Conservation (phyloP, 2,888 invertebrate species). For the Agrypnus murinus region DNA sequence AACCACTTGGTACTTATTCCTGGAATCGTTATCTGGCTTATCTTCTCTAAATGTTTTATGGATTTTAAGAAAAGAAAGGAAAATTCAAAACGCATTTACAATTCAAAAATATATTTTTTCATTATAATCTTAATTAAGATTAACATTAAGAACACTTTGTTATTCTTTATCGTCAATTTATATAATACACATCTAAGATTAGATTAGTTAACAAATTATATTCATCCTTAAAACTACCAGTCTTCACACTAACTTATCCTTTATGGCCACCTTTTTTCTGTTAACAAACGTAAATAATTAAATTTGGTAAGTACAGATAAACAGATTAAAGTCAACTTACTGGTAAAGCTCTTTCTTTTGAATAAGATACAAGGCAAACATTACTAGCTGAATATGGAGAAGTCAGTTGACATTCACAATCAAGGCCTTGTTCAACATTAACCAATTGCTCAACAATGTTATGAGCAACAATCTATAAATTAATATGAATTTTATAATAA, state of each 20-base stretch:
- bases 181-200: conserved; percentile 14
- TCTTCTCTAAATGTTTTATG: no score
- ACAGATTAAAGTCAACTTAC: conserved; percentile 29
- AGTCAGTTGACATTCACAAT: conserved; percentile 70
- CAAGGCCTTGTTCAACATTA: conserved; percentile 68
- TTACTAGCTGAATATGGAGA: conserved; percentile 61
- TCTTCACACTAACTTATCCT: conserved; percentile 37
- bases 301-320: neutral
- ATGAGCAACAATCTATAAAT: conserved; percentile 72
- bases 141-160: conserved; percentile 28
- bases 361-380: conserved; percentile 61
- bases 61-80: no score
- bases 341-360: conserved; percentile 56
- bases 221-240: conserved; percentile 23
- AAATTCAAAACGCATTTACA: no score
- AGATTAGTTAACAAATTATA: neutral
- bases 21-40: no score
- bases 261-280: conserved; percentile 45
- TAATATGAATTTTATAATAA: conserved; percentile 54
- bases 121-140: conserved; percentile 4
- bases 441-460: conserved; percentile 71
- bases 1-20: no score
- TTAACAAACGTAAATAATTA: neutral
- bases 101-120: neutral
- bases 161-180: conserved; percentile 11